Base-by-base conservation (phyloP, 2,113 vertebrate species). In the Haemorhous mexicanus region DNA sequence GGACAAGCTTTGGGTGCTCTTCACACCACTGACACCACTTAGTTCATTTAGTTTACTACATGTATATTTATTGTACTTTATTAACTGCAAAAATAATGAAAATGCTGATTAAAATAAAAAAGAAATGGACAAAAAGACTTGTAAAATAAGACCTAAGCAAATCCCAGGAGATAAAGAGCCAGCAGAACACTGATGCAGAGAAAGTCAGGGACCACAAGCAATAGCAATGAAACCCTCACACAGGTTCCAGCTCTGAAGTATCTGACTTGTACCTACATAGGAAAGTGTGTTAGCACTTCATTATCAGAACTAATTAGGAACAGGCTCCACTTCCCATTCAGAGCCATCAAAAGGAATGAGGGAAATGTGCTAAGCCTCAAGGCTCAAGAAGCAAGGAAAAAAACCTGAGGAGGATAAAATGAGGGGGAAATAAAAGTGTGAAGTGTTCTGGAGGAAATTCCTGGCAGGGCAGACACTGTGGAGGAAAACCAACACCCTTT, bases 271-370 rank as follows among this genome's bases (percentile, higher is more conserved):
- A 95, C 86, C 91, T 79, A 92, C 43, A 64, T 41, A 96, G 86
- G 41, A 91, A 93, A 95, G 75, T 87, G 55, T 0, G 22, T 97
- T 97, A 96, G 89, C 89, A 97, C 91, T 91, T 95, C 72, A 94
- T 93, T 97, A 95, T 89, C 77, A 89, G 88, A 96, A 96, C 75
- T 95, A 95, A 96, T 96, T 97, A 97, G 94, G 76, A 97, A 95
- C 90, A 95, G 70, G 61, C 64, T 90, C 78, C 73, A 95, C 89
- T 96, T 95, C 94, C 91, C 94, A 95, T 83, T 87, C 82, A 94
- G 63, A 82, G 55, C 75, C 92, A 93, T 95, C 89, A 96, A 94
- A 94, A 94, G 39, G 67, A 95, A 94, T 35, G 52, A 95, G 49
- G 74, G 63, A 95, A 95, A 95, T 92, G 89, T 93, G 90, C 90